Evolutionary conservation across 2,113 vertebrate species (phyloP).

Genomic region (Pteropus alecto): DNA sequence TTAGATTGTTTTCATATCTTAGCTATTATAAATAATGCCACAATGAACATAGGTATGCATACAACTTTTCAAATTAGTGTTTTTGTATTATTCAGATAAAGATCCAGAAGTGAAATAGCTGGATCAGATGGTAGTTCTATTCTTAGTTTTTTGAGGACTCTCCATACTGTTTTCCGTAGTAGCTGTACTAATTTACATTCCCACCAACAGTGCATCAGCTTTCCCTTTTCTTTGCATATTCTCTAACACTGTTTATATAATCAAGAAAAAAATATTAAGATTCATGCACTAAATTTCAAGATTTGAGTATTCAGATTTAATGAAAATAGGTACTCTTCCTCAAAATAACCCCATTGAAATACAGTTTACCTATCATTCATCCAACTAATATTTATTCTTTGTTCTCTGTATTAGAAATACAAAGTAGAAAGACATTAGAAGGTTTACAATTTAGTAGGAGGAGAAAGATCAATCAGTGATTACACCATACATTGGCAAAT

Average conservation of each 20-base stretch:
- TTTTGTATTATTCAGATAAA: not conserved
- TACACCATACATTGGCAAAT: not conserved
- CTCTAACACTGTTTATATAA: not conserved
- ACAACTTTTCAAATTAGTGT: not conserved
- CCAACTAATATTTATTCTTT: not conserved
- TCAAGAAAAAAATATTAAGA: not conserved
- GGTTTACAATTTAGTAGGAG: not conserved
- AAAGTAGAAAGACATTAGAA: not conserved
- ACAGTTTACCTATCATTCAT: not conserved
- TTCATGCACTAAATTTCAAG: constrained; percentile 13
- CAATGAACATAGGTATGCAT: not conserved
- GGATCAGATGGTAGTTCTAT: not conserved
- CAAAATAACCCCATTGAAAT: not conserved
- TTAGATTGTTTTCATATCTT: not conserved
- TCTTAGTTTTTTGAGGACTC: not conserved
- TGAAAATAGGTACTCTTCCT: not conserved
- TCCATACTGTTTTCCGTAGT: not conserved
- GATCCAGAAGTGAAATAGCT: not conserved
- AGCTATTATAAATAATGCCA: not conserved
- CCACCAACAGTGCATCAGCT: not conserved
- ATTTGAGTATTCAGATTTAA: not conserved
- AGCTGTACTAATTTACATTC: not conserved
- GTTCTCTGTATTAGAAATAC: not conserved
- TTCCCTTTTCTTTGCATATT: not conserved
- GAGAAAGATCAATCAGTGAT: not conserved